Conservation (phyloP, 2,797 vertebrate species). For the Heterohyrax brucei region DNA sequence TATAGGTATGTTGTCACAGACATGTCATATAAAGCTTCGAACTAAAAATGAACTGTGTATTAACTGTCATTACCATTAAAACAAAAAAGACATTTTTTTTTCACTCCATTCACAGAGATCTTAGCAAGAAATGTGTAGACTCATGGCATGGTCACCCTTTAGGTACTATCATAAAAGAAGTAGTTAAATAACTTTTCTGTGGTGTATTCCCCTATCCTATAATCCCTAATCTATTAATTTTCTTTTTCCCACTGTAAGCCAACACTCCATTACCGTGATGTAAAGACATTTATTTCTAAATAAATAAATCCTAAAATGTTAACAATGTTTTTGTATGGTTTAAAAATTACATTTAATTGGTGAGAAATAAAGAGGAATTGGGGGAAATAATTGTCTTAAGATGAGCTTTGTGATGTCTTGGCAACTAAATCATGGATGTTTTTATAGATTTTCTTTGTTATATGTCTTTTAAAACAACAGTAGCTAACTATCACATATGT, state of each 20-base stretch:
- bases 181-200: neutral
- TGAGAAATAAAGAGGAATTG: neutral
- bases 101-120: neutral
- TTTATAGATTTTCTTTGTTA: neutral
- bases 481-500: neutral
- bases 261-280: neutral
- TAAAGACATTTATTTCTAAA: neutral
- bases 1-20: neutral
- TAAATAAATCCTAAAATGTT: neutral
- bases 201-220: rapidly evolving
- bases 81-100: neutral
- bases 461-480: neutral
- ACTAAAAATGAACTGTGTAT: neutral
- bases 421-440: slow-evolving; percentile 12
- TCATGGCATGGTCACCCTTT: neutral
- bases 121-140: slow-evolving; percentile 21
- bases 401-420: neutral
- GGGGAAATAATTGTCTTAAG: neutral
- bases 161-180: neutral
- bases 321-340: neutral
- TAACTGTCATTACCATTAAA: neutral
- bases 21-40: neutral
- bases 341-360: slow-evolving; percentile 17
- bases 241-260: neutral
- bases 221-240: neutral